Base-by-base conservation (phyloP, 2,888 invertebrate species). In the Synanthedon andrenaeformis region DNA sequence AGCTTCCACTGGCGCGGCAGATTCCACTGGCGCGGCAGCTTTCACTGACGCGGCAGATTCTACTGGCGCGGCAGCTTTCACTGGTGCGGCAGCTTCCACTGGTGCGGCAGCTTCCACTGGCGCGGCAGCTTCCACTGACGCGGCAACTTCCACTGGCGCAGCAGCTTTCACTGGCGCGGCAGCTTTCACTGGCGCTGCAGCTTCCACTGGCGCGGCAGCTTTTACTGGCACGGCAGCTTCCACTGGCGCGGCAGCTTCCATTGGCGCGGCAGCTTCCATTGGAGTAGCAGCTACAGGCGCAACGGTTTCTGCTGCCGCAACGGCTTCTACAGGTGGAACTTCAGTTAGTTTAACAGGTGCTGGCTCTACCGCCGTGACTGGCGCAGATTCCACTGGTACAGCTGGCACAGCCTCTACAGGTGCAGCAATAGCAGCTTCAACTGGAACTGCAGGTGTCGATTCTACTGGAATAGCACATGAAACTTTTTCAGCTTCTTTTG, bases 231-330 rank as follows among this genome's bases (percentile, higher is more conserved):
- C 54, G 14, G 53, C 54, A 42, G 62, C 51, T 6, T 59, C 51
- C 45, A 55, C 51, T 8, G 54, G 48, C 17, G 55, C 49, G 42
- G 53, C 23, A 49, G 57, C 28, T 52, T 56, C 54, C 51, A 53
- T 57, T 54, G 59, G 58, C 17, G 59, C 59, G 41, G 63, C 54
- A 12, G 62, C 58, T 54, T 65, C 62, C 11, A 57, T 59, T 14
- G 66, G 60, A 17, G 57, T 61, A 1, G 62, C 52, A 48, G 57
- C 58, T 55, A 54, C 59, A 52, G 59, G 53, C 53, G 55, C 55
- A 52, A 28, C 51, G 42, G 57, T 50, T 8, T 54, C 35, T 49
- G 58, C 58, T 56, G 59, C 49, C 53, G 55, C 55, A 52, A 28
- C 49, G 42, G 57, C 51, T 8, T 54, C 35, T 49, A 59, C 58